Evolutionary conservation across 1,140 invertebrate genomes (phyloP).

Genomic region (Lutraria rhynchaena): DNA sequence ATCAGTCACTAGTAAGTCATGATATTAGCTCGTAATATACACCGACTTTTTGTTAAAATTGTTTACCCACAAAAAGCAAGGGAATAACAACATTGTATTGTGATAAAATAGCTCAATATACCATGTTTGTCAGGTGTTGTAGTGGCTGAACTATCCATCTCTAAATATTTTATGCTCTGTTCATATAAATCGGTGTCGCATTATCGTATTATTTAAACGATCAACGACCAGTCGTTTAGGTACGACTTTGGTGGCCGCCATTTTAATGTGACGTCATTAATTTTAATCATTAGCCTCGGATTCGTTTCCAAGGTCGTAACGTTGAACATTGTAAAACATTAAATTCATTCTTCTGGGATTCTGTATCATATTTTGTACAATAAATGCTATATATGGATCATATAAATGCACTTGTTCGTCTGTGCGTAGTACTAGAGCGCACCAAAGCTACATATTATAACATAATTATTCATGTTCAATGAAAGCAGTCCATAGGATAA

Average conservation of each 20-base stretch:
- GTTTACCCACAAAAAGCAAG: not conserved
- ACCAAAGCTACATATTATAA: no score
- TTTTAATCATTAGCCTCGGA: conserved; percentile 47
- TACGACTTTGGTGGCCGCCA: conserved; percentile 47
- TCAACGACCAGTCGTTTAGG: not conserved
- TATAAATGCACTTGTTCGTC: no score
- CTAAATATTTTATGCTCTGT: not conserved
- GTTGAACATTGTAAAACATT: no score
- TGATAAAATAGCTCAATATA: not conserved
- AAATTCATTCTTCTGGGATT: no score
- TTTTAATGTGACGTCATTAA: conserved; percentile 53
- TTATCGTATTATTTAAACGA: not conserved
- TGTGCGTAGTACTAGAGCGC: no score
- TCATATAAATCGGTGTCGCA: not conserved
- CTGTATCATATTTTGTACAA: no score
- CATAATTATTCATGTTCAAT: no score
- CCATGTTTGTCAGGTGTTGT: conserved; percentile 50
- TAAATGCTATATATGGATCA: no score
- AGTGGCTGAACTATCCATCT: conserved; percentile 38
- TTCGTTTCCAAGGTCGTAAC: conserved; percentile 21
- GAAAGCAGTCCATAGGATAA: no score
- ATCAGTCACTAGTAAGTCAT: no score
- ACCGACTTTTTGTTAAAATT: no score
- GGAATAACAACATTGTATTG: not conserved
- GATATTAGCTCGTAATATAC: no score